Conservation (phyloP, 2,888 invertebrate species). For the Watsonalla binaria region DNA sequence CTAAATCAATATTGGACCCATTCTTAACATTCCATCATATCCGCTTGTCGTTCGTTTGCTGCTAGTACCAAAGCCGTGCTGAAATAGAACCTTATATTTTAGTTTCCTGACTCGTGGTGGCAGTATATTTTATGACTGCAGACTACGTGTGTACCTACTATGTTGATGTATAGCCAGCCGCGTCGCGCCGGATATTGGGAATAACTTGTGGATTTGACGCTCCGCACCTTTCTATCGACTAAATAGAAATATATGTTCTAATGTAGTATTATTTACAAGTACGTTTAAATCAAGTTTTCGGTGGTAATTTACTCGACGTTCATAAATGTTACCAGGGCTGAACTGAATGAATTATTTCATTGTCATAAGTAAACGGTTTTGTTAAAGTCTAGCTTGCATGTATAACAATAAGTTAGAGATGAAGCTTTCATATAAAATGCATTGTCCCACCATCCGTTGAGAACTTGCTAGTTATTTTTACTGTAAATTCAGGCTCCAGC, state of each 20-base stretch:
- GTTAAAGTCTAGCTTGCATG: too few species aligned
- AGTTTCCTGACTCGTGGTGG: slow-evolving; percentile 24
- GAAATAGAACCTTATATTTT: not conserved
- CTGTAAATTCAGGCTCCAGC: too few species aligned
- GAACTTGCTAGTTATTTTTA: slow-evolving; percentile 2
- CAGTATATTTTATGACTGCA: slow-evolving; percentile 47
- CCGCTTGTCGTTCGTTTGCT: too few species aligned
- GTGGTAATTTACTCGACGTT: too few species aligned
- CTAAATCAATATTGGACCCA: too few species aligned
- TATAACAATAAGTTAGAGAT: too few species aligned
- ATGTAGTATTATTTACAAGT: not conserved
- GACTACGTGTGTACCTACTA: slow-evolving; percentile 20
- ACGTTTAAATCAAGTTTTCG: not conserved
- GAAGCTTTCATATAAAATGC: too few species aligned
- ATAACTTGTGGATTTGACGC: slow-evolving; percentile 50
- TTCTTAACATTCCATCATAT: too few species aligned
- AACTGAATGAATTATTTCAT: too few species aligned
- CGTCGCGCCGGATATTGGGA: slow-evolving; percentile 47
- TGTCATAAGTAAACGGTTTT: too few species aligned
- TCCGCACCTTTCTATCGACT: slow-evolving; percentile 15
- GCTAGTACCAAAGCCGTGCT: too few species aligned
- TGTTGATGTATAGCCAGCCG: slow-evolving; percentile 26
- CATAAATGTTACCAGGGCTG: too few species aligned
- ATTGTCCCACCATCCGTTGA: not conserved
- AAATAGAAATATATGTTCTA: slow-evolving; percentile 18